phyloP scores from a whole-genome alignment of 2,113 vertebrate species.

The Pituophis catenifer region DNA sequence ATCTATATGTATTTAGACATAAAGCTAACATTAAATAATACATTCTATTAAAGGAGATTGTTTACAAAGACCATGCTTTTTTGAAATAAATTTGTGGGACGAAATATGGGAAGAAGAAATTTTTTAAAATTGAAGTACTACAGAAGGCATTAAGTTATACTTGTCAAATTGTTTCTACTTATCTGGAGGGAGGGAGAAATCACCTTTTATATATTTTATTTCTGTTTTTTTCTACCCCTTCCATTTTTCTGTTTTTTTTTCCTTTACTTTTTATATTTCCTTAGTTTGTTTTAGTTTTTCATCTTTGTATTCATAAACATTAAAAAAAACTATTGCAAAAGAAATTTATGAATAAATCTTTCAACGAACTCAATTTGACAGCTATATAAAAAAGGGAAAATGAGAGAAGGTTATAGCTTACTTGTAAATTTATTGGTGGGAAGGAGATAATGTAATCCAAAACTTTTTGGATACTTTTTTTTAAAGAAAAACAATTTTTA shows the following conservation, averaged over 20 bases:
- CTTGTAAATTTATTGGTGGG: background rate
- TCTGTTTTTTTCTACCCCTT: background rate
- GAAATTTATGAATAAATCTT: background rate
- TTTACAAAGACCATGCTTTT: background rate
- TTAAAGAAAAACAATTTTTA: background rate
- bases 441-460: background rate
- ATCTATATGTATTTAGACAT: background rate
- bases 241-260: background rate
- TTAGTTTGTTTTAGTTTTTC: background rate
- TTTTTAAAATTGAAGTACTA: background rate
- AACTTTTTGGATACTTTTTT: background rate
- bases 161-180: background rate
- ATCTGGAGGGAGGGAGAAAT: background rate
- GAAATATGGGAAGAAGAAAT: background rate
- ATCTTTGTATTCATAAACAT: background rate
- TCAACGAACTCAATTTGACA: background rate
- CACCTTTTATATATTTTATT: background rate
- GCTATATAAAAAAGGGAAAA: background rate
- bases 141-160: background rate
- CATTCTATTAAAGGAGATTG: background rate
- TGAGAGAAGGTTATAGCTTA: background rate
- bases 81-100: background rate
- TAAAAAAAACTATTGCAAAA: background rate
- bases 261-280: background rate
- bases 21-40: background rate